Evolutionary conservation across 2,113 vertebrate genomes (phyloP).

Genomic region (Pseudonaja textilis): DNA sequence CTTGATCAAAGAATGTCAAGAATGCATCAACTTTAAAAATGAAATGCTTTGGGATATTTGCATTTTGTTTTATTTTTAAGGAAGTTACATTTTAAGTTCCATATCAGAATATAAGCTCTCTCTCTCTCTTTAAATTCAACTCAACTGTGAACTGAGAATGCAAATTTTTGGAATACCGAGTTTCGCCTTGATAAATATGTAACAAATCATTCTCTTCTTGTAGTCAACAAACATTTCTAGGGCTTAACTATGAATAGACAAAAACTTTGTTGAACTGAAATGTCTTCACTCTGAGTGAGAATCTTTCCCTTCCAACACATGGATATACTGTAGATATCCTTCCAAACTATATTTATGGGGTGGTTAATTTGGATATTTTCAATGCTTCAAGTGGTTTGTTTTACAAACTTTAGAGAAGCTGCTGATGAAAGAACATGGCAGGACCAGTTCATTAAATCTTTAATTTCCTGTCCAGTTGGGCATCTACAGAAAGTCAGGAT

Average conservation of each 20-base stretch:
- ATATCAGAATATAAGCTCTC: background rate
- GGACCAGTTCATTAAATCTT: background rate
- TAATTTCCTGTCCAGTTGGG: background rate
- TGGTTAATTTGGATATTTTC: background rate
- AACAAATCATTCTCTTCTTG: background rate
- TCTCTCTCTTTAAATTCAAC: background rate
- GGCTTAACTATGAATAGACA: background rate
- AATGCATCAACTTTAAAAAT: slow-evolving; percentile 5
- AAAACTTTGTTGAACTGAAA: background rate
- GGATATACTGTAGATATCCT: background rate
- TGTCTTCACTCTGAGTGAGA: background rate
- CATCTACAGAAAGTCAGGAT: too few relatives aligned
- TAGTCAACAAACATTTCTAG: background rate
- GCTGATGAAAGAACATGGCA: background rate
- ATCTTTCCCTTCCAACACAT: background rate
- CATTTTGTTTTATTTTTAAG: background rate
- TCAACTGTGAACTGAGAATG: slow-evolving; percentile 15
- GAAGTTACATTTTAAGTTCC: background rate
- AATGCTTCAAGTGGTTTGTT: background rate
- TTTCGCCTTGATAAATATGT: background rate
- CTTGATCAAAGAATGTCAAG: slow-evolving; percentile 14
- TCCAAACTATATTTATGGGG: background rate
- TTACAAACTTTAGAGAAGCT: background rate
- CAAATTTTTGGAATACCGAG: background rate
- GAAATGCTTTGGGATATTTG: background rate